Conservation (phyloP, 2,113 vertebrate species). For the Hucho hucho region DNA sequence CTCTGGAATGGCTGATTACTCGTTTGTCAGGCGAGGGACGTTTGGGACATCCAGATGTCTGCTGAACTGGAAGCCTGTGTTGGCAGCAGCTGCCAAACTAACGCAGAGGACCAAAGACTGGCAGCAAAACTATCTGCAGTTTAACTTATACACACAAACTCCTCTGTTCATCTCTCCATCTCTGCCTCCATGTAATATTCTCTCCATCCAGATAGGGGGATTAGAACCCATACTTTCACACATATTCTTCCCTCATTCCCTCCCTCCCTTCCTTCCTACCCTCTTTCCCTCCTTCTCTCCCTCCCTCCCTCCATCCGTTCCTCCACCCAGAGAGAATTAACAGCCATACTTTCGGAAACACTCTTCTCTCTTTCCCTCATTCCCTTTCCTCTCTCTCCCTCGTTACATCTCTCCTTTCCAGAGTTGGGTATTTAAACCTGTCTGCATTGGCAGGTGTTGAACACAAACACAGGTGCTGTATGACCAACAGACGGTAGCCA, state of each 20-base stretch:
- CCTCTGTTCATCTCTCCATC: not conserved
- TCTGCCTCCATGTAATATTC: not conserved
- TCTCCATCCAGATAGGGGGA: not conserved
- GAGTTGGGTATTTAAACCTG: conserved; percentile 15
- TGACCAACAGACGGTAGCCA: conserved; percentile 20
- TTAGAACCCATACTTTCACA: not conserved
- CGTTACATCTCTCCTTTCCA: no score
- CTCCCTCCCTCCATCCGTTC: not conserved
- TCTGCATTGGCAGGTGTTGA: conserved; percentile 7
- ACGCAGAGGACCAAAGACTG: conserved; percentile 40
- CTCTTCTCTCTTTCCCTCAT: not conserved
- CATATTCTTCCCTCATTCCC: no score
- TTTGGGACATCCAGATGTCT: conserved; percentile 66
- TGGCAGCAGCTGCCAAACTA: conserved; percentile 54
- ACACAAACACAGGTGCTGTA: conserved; percentile 48
- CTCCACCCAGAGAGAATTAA: no score
- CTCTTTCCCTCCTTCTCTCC: no score
- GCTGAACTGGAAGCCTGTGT: conserved; percentile 63
- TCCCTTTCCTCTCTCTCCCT: no score
- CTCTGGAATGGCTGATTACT: conserved; percentile 21
- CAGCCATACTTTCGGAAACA: not conserved
- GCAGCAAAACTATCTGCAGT: conserved; percentile 37
- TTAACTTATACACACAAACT: conserved; percentile 43
- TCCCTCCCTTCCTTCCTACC: no score
- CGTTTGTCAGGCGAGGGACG: conserved; percentile 4